Conservation (phyloP, 1,140 invertebrate genomes). For the Zaprionus tsacasi region DNA sequence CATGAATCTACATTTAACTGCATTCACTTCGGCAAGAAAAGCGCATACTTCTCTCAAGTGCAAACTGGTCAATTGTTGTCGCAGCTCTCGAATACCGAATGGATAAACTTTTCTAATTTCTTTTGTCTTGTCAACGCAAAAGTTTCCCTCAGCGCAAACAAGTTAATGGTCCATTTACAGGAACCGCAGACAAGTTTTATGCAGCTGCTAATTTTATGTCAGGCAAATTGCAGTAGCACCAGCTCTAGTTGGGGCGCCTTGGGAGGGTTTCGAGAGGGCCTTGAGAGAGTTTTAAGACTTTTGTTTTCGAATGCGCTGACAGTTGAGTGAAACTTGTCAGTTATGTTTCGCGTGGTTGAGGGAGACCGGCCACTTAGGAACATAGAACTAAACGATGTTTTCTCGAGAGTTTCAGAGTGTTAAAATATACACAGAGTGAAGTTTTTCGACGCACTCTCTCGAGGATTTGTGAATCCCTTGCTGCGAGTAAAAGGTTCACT, state of each 20-base stretch:
- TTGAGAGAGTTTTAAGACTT: slow-evolving; percentile 5
- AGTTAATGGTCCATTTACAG: slow-evolving; percentile 31
- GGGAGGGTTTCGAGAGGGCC: not conserved
- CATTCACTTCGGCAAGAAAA: not conserved
- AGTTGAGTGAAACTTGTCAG: slow-evolving; percentile 9
- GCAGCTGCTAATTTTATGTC: slow-evolving; percentile 33
- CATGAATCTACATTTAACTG: not conserved
- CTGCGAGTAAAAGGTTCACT: not conserved
- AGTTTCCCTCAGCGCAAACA: slow-evolving; percentile 32
- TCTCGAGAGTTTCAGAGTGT: not conserved
- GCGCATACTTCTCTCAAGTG: not conserved
- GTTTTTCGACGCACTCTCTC: not conserved
- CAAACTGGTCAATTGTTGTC: slow-evolving; percentile 18
- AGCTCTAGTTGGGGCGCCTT: not conserved
- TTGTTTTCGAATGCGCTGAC: slow-evolving; percentile 18
- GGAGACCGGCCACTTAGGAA: not conserved
- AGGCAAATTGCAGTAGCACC: slow-evolving; percentile 5
- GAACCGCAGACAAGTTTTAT: slow-evolving; percentile 31
- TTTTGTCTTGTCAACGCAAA: slow-evolving; percentile 37
- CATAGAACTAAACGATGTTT: not conserved
- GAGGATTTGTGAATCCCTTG: not conserved
- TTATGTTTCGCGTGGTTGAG: not conserved
- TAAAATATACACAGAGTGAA: not conserved
- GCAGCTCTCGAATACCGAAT: not conserved
- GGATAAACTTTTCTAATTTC: slow-evolving; percentile 38